A percentile compares a stretch with the other conserved stretches of the same genome.
Conservation (phyloP, 1,140 invertebrate genomes). For the Brachionus paranguensis region DNA sequence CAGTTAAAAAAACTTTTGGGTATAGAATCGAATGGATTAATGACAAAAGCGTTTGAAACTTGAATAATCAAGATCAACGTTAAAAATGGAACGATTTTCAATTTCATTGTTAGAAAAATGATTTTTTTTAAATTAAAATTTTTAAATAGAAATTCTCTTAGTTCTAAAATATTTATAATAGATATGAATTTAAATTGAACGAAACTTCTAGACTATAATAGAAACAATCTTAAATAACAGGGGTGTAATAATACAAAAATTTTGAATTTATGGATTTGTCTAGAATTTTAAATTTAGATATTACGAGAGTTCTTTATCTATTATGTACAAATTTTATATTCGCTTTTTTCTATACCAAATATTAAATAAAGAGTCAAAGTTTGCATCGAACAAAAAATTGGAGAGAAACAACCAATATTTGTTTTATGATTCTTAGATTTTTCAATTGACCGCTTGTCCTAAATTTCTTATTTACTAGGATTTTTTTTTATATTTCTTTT, state of each 20-base stretch:
- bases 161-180: not conserved
- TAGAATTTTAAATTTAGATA: not conserved
- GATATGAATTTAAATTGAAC: conserved; percentile 1
- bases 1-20: not conserved
- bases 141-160: conserved; percentile 8
- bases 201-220: conserved; percentile 15
- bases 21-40: not conserved
- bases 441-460: not conserved
- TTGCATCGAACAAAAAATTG: not conserved
- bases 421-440: not conserved
- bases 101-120: not conserved
- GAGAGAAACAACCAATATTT: not conserved
- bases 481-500: too few relatives aligned
- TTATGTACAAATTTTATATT: not conserved
- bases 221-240: conserved; percentile 1
- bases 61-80: not conserved
- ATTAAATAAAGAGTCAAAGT: not conserved
- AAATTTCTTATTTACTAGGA: not conserved
- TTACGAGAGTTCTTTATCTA: not conserved
- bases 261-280: not conserved
- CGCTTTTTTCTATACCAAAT: not conserved
- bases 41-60: not conserved
- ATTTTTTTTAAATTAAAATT: not conserved
- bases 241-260: not conserved
- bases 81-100: not conserved